These are phyloP conservation scores for Uloborus plumipes DNA, from an alignment of 2,888 invertebrate genomes.

Conservation along the genomic window DNA sequence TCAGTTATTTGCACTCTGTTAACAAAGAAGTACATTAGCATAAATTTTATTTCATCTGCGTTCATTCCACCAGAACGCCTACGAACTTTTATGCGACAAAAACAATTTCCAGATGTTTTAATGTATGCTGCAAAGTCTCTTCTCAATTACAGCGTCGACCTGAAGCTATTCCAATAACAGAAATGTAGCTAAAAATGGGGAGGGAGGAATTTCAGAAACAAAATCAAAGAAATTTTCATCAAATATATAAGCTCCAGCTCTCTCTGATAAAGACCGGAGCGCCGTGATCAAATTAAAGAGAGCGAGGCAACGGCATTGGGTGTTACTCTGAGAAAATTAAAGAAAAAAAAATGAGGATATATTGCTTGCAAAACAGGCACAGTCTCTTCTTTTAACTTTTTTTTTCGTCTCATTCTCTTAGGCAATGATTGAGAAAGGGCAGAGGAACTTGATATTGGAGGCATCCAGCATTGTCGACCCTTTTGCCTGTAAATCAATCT, in stretches of 20 bases:
- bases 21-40: no score
- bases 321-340: conserved; percentile 55
- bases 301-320: conserved; percentile 34
- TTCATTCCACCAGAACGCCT: no score
- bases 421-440: conserved; percentile 14
- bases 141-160: no score
- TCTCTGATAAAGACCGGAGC: conserved; percentile 26
- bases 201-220: no score
- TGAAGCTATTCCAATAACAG: no score
- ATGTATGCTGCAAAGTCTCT: no score
- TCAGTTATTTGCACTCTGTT: no score
- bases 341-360: conserved; percentile 46
- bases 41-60: no score
- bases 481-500: conserved; percentile 51
- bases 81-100: no score
- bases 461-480: not conserved
- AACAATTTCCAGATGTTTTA: no score
- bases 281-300: conserved; percentile 58
- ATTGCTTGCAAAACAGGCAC: conserved; percentile 37
- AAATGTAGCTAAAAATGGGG: no score
- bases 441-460: conserved; percentile 3
- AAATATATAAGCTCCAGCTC: conserved; percentile 7
- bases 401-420: not conserved
- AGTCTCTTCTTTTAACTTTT: not conserved
- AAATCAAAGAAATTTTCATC: conserved; percentile 17